Percentiles rank a stretch among this genome's conserved stretches.
Conservation (phyloP, 2,888 invertebrate genomes). For the Dynastes hyllus region DNA sequence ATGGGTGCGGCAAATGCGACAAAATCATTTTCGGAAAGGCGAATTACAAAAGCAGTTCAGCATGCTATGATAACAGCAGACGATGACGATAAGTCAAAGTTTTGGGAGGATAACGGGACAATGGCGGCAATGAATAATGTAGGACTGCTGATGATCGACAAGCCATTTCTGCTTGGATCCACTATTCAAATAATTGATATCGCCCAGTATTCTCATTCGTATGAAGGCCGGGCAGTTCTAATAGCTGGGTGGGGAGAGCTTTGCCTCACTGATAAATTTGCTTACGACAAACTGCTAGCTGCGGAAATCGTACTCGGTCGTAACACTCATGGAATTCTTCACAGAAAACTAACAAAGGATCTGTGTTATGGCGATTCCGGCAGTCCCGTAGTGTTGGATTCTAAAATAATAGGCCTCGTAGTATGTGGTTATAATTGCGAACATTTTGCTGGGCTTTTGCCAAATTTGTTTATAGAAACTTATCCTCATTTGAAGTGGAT, state of each 20-base stretch:
- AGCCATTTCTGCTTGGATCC: neutral
- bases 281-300: neutral
- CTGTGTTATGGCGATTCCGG: slow-evolving; percentile 9
- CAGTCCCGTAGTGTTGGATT: neutral
- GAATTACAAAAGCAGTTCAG: neutral
- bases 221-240: neutral
- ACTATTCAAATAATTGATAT: slow-evolving; percentile 9
- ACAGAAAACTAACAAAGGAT: neutral
- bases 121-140: neutral
- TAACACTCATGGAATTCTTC: neutral
- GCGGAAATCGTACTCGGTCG: neutral
- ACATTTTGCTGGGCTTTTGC: neutral
- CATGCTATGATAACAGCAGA: neutral
- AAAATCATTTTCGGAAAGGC: neutral
- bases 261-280: neutral
- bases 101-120: neutral
- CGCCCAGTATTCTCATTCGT: neutral
- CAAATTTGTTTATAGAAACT: slow-evolving; percentile 3
- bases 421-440: slow-evolving; percentile 5
- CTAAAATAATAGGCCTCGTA: neutral
- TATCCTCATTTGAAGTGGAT: slow-evolving; percentile 6
- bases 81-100: neutral
- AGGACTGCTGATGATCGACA: neutral
- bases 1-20: neutral
- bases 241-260: slow-evolving; percentile 12